Percentiles rank a stretch among this genome's conserved stretches.
phyloP scores from a whole-genome alignment of 1,140 invertebrate genomes.

The Drosophila fuyamai region DNA sequence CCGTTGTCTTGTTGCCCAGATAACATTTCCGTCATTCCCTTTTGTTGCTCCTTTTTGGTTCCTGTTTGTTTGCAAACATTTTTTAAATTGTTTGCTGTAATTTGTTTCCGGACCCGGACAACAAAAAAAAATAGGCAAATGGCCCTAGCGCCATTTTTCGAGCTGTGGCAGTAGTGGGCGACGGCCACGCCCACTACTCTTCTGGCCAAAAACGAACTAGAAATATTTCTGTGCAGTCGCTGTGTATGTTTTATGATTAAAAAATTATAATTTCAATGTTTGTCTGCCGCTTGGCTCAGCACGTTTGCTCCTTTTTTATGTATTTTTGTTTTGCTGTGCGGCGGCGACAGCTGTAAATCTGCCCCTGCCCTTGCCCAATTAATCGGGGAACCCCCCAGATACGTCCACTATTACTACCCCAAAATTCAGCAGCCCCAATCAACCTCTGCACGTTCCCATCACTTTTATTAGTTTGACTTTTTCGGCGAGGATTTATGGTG shows the following conservation, averaged over 20 bases:
- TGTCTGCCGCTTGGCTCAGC: constrained; percentile 49
- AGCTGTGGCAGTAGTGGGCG: constrained; percentile 19
- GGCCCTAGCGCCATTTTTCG: constrained; percentile 68
- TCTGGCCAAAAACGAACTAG: constrained; percentile 9
- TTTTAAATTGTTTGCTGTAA: constrained; percentile 83
- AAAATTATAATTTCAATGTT: constrained; percentile 79
- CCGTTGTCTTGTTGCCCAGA: constrained; percentile 62
- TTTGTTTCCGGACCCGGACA: constrained; percentile 74
- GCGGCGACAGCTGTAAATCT: constrained; percentile 31
- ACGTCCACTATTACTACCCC: constrained; percentile 11
- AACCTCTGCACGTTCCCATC: constrained; percentile 36
- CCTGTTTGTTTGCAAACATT: constrained; percentile 79
- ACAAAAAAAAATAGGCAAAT: constrained; percentile 62
- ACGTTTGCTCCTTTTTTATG: constrained; percentile 13
- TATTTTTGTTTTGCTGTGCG: constrained; percentile 15
- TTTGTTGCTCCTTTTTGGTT: constrained; percentile 44
- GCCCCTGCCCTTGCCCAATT: constrained; percentile 48
- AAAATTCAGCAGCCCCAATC: background rate
- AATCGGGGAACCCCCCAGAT: constrained; percentile 40
- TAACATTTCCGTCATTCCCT: constrained; percentile 72
- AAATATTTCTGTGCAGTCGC: constrained; percentile 37
- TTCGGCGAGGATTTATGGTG: constrained; percentile 66
- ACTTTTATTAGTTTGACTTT: constrained; percentile 76
- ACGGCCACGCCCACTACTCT: constrained; percentile 2
- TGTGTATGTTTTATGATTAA: constrained; percentile 69